Conservation (phyloP, 2,113 vertebrate species). For the Tachycineta bicolor region DNA sequence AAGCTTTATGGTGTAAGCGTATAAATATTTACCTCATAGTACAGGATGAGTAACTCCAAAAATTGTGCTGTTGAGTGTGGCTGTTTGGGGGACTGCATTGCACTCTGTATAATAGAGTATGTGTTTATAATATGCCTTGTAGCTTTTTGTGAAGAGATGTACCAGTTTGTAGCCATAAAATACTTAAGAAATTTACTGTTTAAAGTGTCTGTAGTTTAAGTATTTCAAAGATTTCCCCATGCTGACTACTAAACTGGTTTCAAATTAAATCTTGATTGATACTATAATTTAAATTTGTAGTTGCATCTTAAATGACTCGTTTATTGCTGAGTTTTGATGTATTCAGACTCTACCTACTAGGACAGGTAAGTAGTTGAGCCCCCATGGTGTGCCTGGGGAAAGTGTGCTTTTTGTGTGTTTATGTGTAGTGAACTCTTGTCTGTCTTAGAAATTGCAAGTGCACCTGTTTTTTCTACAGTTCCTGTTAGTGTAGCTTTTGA, state of each 20-base stretch:
- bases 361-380: not conserved
- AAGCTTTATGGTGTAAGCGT: constrained; percentile 34
- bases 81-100: constrained; percentile 69
- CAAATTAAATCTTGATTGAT: not conserved
- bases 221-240: not conserved
- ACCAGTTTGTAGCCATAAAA: constrained; percentile 82
- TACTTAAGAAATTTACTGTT: constrained; percentile 38
- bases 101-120: constrained; percentile 72
- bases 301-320: not conserved
- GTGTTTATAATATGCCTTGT: constrained; percentile 68
- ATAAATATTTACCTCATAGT: constrained; percentile 61
- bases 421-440: not conserved
- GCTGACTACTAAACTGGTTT: not conserved
- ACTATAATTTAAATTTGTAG: not conserved
- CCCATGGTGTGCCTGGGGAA: not conserved
- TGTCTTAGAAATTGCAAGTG: not conserved
- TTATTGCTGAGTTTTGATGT: not conserved
- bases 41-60: constrained; percentile 51
- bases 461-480: not conserved
- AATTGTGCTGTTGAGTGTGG: constrained; percentile 69
- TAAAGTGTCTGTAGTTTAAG: not conserved
- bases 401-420: not conserved
- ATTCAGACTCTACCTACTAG: not conserved
- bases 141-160: constrained; percentile 75
- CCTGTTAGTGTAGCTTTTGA: not conserved